A percentile compares a stretch with the other conserved stretches of the same genome.
Conservation (phyloP, 2,888 invertebrate species). For the Lasioglossum calceatum region DNA sequence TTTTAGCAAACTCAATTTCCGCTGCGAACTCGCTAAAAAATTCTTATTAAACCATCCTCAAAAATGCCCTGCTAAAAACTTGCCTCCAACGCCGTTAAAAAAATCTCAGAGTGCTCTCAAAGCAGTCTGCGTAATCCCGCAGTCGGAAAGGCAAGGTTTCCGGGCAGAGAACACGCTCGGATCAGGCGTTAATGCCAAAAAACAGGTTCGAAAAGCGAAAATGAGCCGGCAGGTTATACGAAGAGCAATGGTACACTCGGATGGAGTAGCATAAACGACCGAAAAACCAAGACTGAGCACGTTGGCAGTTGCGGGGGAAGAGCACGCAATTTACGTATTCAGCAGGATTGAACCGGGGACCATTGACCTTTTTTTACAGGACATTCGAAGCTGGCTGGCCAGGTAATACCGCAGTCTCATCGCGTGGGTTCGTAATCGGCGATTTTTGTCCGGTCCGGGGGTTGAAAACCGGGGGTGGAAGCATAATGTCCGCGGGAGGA, state of each 20-base stretch:
- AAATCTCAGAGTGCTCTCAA: neutral
- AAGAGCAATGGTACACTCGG: neutral
- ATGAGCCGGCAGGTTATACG: neutral
- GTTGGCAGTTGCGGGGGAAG: neutral
- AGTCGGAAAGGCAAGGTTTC: neutral
- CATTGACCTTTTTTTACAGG: slow-evolving; percentile 12
- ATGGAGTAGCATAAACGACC: neutral
- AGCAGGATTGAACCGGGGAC: slow-evolving; percentile 15
- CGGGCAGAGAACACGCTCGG: too few relatives aligned
- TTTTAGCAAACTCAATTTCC: neutral
- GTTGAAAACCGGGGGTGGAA: slow-evolving; percentile 2
- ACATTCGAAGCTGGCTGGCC: neutral
- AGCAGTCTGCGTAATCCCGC: neutral
- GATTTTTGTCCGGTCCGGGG: slow-evolving; percentile 48
- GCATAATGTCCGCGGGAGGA: slow-evolving; percentile 45
- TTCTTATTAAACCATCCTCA: neutral
- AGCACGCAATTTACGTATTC: slow-evolving; percentile 10
- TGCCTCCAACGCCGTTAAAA: neutral
- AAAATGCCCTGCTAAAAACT: neutral
- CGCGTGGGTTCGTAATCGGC: slow-evolving; percentile 63
- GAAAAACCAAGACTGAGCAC: neutral
- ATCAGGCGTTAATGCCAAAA: neutral
- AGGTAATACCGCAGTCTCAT: slow-evolving; percentile 43
- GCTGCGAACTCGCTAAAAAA: neutral
- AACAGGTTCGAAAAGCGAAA: neutral